These are phyloP conservation scores for Himalopsyche phryganea DNA, from an alignment of 1,140 invertebrate genomes.

Conservation along the genomic window DNA sequence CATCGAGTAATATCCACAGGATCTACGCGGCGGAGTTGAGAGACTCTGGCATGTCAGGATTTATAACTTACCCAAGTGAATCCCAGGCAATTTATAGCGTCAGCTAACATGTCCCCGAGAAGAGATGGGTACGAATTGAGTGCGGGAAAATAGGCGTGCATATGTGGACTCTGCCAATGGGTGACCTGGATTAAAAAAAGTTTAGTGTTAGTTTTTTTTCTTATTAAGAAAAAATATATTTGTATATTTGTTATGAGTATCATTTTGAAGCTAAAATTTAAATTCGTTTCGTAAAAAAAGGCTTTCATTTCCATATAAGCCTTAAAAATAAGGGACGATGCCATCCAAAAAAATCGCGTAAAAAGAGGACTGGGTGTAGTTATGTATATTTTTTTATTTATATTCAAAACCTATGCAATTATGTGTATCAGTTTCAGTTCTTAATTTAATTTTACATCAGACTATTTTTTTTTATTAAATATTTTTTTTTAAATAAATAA, in stretches of 20 bases:
- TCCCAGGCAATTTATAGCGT: slow-evolving; percentile 86
- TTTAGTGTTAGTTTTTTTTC: neutral
- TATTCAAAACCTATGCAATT: too few species aligned
- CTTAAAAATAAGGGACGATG: too few species aligned
- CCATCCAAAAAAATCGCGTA: too few species aligned
- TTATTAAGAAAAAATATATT: neutral
- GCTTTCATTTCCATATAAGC: too few species aligned
- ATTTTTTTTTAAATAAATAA: too few species aligned
- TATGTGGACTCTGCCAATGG: slow-evolving; percentile 95
- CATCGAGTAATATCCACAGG: neutral
- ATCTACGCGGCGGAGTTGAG: neutral
- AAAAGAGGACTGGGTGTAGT: too few species aligned
- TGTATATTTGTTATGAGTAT: neutral
- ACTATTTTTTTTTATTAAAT: too few species aligned
- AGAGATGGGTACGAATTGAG: slow-evolving; percentile 93
- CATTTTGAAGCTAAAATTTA: neutral
- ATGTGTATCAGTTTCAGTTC: too few species aligned
- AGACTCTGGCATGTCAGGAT: neutral
- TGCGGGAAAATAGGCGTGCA: slow-evolving; percentile 98
- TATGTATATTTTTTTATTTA: too few species aligned
- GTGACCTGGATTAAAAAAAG: slow-evolving; percentile 59
- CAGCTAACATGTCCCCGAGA: slow-evolving; percentile 93
- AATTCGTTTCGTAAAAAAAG: too few species aligned
- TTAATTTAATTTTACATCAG: too few species aligned
- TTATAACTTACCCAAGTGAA: slow-evolving; percentile 90